Base-by-base conservation (phyloP, 2,888 invertebrate genomes). In the Eurois occulta region DNA sequence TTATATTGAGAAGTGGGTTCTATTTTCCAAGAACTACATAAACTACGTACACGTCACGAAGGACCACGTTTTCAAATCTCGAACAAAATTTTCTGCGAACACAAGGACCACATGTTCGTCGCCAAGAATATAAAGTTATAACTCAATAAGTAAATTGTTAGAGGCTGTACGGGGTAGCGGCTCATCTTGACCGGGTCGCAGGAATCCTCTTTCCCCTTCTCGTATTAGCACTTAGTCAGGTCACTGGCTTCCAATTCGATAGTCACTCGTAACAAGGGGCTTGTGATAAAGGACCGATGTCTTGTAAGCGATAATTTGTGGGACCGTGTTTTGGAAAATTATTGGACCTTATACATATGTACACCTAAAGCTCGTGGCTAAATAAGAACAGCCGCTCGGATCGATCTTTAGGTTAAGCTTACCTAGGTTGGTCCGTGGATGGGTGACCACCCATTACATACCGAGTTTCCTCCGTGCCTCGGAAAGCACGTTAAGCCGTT, bases 161-260 rank as follows among this genome's bases (percentile, higher is more conserved):
- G 67, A 67, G 81, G 75, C 70, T 79, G 69, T 60, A 52, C 75
- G 65, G 69, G 75, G 60, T 48, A 46, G 74, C 69, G 71, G 77
- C 38, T 77, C 71, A 74, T 71, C 80, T 77, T 82, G 76, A 80
- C 78, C 68, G 84, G 78, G 76, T 88, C 76, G 46, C 60, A 55
- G 78, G 81, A 82, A 87, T 87, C 80, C 85, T 78, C 66, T 87
- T 80, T 75, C 72, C 65, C 62, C 69, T 8, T 81, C 67, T 84
- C 72, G 75, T 82, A 86, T 86, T 86, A 86, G 84, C 88, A 84
- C 81, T 86, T 82, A 86, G 76, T 28, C 78, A 86, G 85, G 80
- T 84, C 85, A 81, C 75, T 82, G 80, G 77, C 28, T 87, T 55
- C 67, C 74, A 69, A 77, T 83, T 80, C 73, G 77, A 86, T 78